A percentile compares a stretch with the other conserved stretches of the same genome.
Conservation (phyloP, 2,888 invertebrate species). For the Hirtodrosophila alboralis region DNA sequence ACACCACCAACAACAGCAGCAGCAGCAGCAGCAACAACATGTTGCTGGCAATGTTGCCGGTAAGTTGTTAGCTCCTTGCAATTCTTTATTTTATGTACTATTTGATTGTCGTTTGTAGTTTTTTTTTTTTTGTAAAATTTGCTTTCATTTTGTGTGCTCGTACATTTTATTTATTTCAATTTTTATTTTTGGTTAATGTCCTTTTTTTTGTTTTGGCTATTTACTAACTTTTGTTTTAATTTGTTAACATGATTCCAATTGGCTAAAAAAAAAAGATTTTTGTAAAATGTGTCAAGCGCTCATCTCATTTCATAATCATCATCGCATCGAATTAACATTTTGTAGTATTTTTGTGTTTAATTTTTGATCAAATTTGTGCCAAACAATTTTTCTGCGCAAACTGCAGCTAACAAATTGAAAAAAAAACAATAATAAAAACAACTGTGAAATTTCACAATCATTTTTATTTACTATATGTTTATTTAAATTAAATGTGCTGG, state of each 20-base stretch:
- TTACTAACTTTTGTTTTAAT: constrained; percentile 26
- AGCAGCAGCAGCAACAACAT: constrained; percentile 51
- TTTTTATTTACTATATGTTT: constrained; percentile 24
- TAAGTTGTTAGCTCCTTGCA: constrained; percentile 44
- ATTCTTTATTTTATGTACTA: no score
- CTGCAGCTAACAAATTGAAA: constrained; percentile 24
- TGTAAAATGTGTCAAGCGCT: constrained; percentile 17
- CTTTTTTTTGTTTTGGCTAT: constrained; percentile 19
- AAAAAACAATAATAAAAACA: constrained; percentile 4
- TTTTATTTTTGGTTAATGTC: constrained; percentile 39
- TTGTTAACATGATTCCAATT: constrained; percentile 37
- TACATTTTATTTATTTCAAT: no score
- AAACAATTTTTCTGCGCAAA: constrained; percentile 43
- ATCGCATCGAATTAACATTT: constrained; percentile 35
- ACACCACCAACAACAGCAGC: constrained; percentile 49
- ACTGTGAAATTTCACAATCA: constrained; percentile 12
- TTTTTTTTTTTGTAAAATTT: constrained; percentile 33
- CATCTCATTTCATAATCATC: constrained; percentile 31
- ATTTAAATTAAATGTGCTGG: constrained; percentile 37
- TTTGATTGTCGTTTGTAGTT: constrained; percentile 37
- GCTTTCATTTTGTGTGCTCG: constrained; percentile 45
- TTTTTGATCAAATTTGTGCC: constrained; percentile 48
- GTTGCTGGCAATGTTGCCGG: constrained; percentile 52
- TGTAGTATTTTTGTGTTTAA: constrained; percentile 22
- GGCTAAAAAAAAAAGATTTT: no score